Base-by-base conservation (phyloP, 2,888 invertebrate genomes). In the Leptopilina myrica region DNA sequence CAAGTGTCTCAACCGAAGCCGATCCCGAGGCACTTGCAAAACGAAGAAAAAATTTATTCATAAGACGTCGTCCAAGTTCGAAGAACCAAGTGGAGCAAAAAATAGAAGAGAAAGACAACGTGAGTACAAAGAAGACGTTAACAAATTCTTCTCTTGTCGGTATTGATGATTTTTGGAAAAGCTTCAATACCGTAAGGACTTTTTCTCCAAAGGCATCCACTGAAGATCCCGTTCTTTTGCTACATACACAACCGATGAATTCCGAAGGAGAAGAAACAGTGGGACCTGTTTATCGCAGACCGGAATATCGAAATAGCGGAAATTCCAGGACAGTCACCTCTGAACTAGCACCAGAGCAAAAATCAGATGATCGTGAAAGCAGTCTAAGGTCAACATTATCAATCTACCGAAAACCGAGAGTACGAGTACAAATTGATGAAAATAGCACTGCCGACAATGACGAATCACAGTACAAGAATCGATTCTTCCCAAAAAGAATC, bases 1-100 rank as follows among this genome's bases (percentile, higher is more conserved):
- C n/a, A 66, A 14, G n/a, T 53, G 6, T 77, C 9, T 79, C 82
- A 0, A 85, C 81, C 7, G 80, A 84, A 33, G 1, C 76, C 14
- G 26, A 12, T 40, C 76, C 15, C 11, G 69, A 82, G 2, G 69
- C 76, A 15, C 26, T 82, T 9, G 84, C 87, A 15, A 88, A 85
- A 64, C 87, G 89, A 20, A 85, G 88, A 33, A 89, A 88, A 49
- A 86, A 82, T 73, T 76, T 90, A 1, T 89, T 89, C 78, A 82
- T 84, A 8, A 86, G 88, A 49, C 87, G 87, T 64, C 82, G 88
- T 76, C 89, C 88, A 5, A 81, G 85, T n/a, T 82, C 85, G 8
- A 85, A 85, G 5, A 84, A 86, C 2, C 53, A 78, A 66, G 7
- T 20, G 11, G 59, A 56, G 79, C 59, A 64, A 0, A 40, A 53